phyloP scores from a whole-genome alignment of 2,888 invertebrate species.

The Ormyrus labotus region DNA sequence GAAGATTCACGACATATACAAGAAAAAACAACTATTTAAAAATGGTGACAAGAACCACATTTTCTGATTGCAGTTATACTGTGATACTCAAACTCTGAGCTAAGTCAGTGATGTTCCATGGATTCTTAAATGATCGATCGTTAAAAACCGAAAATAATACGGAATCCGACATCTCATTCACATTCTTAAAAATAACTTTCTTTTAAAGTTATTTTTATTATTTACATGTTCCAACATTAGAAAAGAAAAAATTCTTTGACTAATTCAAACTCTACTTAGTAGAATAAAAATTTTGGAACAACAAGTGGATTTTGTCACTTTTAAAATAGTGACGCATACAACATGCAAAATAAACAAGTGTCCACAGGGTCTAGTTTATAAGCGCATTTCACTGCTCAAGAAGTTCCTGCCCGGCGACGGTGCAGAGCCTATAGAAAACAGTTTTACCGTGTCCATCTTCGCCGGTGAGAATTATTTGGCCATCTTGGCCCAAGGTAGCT shows the following conservation, averaged over 20 bases:
- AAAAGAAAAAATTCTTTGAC: conserved; percentile 60
- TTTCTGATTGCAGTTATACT: conserved; percentile 16
- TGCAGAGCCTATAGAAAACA: conserved; percentile 76
- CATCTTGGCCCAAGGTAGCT: conserved; percentile 93
- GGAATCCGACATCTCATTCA: conserved; percentile 43
- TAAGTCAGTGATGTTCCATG: conserved; percentile 59
- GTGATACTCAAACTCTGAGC: conserved; percentile 30
- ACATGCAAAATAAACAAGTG: conserved; percentile 59
- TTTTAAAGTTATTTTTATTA: conserved; percentile 48
- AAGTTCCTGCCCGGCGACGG: conserved; percentile 75
- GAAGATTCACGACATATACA: conserved; percentile 52
- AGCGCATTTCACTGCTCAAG: conserved; percentile 73
- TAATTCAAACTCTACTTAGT: conserved; percentile 65
- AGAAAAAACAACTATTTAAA: conserved; percentile 39
- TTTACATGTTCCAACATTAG: conserved; percentile 50
- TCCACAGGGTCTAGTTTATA: conserved; percentile 63
- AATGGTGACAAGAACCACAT: conserved; percentile 12
- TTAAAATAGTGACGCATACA: conserved; percentile 53
- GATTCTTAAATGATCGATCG: conserved; percentile 64
- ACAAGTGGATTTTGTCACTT: conserved; percentile 52
- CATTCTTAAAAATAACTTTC: conserved; percentile 33
- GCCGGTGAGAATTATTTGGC: conserved; percentile 95
- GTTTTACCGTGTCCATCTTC: conserved; percentile 93
- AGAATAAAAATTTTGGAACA: conserved; percentile 57
- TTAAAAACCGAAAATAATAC: conserved; percentile 53